Conservation (phyloP, 1,140 invertebrate genomes). For the Drosophila athabasca region DNA sequence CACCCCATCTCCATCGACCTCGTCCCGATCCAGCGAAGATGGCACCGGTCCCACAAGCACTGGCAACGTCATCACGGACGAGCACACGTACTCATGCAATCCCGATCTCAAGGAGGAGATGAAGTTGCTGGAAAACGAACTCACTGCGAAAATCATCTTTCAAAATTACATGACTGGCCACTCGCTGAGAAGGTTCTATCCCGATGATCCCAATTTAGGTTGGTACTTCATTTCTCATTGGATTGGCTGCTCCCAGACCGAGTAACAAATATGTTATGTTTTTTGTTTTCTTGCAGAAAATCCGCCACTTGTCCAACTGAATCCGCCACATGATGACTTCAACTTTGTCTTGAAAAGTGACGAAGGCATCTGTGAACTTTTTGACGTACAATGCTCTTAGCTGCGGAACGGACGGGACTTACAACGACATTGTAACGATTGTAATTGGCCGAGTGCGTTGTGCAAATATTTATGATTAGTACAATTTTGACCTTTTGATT, state of each 20-base stretch:
- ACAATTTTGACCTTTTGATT: constrained; percentile 81
- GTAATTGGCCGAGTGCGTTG: constrained; percentile 73
- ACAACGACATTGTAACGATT: constrained; percentile 30
- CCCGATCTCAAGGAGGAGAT: constrained; percentile 75
- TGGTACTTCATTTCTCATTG: neutral
- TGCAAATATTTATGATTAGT: constrained; percentile 78
- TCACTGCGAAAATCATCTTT: constrained; percentile 79
- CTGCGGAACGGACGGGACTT: constrained; percentile 13
- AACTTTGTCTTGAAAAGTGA: constrained; percentile 75
- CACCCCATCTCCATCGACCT: constrained; percentile 62
- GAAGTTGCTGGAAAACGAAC: constrained; percentile 70
- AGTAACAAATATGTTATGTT: neutral
- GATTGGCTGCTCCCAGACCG: neutral
- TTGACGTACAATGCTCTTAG: constrained; percentile 75
- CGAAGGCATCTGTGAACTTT: constrained; percentile 80
- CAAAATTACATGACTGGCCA: constrained; percentile 71
- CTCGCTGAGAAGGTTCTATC: constrained; percentile 73
- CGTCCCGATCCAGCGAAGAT: constrained; percentile 65
- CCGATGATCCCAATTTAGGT: constrained; percentile 81
- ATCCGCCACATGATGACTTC: constrained; percentile 79
- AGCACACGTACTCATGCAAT: constrained; percentile 79
- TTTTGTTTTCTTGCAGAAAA: constrained; percentile 62
- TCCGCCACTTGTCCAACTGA: constrained; percentile 73
- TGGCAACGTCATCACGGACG: constrained; percentile 73
- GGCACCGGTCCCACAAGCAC: constrained; percentile 33